Percentiles rank a stretch among this genome's conserved stretches.
Conservation (phyloP, 2,888 invertebrate genomes). For the Scaptomyza polygonia region DNA sequence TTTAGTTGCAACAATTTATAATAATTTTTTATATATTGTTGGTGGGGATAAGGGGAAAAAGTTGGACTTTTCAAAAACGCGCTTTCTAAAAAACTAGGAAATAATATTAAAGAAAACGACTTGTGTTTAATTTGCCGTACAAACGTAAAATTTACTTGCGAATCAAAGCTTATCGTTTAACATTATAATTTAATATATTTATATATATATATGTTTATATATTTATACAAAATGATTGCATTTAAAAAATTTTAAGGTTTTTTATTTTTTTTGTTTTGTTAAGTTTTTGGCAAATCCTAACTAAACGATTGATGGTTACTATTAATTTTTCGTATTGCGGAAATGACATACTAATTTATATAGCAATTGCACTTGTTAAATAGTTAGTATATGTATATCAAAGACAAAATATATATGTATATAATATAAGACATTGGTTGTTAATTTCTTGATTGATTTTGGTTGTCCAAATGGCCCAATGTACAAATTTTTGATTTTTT, state of each 20-base stretch:
- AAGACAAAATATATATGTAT: not conserved
- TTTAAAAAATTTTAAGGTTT: conserved; percentile 25
- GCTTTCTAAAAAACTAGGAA: not conserved
- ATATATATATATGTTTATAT: not conserved
- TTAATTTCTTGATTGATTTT: too few relatives aligned
- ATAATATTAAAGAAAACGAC: not conserved
- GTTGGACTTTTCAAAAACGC: not conserved
- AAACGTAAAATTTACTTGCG: not conserved
- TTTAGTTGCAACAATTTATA: too few relatives aligned
- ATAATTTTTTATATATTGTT: too few relatives aligned
- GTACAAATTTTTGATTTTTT: too few relatives aligned
- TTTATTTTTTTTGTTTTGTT: not conserved
- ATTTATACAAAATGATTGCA: conserved; percentile 48
- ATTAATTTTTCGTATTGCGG: not conserved
- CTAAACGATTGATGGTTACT: not conserved
- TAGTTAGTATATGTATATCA: too few relatives aligned
- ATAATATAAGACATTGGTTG: not conserved
- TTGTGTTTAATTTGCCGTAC: not conserved
- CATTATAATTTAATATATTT: conserved; percentile 8
- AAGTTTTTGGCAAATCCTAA: conserved; percentile 5
- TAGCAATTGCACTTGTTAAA: conserved; percentile 16
- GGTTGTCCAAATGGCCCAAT: too few relatives aligned
- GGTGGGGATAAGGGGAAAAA: not conserved
- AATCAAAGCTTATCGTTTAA: not conserved
- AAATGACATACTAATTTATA: not conserved